Evolutionary conservation across 2,888 invertebrate species (phyloP).

Genomic region (Gisinianus flammeolus): DNA sequence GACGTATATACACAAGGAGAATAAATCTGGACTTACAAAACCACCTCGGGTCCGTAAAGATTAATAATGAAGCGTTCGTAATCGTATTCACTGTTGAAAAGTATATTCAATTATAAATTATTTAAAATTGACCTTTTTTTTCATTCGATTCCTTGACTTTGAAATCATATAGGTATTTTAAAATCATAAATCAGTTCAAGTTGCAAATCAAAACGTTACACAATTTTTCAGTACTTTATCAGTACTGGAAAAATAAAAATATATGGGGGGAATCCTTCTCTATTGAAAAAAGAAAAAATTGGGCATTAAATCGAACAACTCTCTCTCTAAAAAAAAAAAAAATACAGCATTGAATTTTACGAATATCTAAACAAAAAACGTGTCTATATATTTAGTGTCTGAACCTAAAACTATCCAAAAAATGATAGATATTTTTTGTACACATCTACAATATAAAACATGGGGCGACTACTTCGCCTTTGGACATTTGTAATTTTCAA

Average conservation of each 20-base stretch:
- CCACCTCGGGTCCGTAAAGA: slow-evolving; percentile 60
- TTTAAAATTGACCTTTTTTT: too few relatives aligned
- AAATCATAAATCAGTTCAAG: too few relatives aligned
- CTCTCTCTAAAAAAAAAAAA: too few relatives aligned
- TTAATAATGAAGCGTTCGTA: slow-evolving; percentile 61
- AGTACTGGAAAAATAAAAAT: neutral
- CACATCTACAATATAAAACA: too few relatives aligned
- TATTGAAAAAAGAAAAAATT: neutral
- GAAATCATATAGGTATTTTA: too few relatives aligned
- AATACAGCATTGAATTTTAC: slow-evolving; percentile 9
- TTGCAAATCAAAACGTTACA: neutral
- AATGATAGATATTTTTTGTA: too few relatives aligned
- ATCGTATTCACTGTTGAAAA: slow-evolving; percentile 48
- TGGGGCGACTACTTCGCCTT: too few relatives aligned
- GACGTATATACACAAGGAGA: slow-evolving; percentile 1
- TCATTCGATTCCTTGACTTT: too few relatives aligned
- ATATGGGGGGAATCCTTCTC: slow-evolving; percentile 39
- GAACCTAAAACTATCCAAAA: too few relatives aligned
- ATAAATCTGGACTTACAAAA: slow-evolving; percentile 59
- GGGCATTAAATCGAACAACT: slow-evolving; percentile 24
- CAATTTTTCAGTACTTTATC: neutral
- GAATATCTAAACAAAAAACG: too few relatives aligned
- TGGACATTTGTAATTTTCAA: too few relatives aligned
- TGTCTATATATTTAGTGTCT: too few relatives aligned
- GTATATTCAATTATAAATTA: slow-evolving; percentile 16